phyloP scores from a whole-genome alignment of 1,140 invertebrate genomes.

The Lanistes nyassanus region DNA sequence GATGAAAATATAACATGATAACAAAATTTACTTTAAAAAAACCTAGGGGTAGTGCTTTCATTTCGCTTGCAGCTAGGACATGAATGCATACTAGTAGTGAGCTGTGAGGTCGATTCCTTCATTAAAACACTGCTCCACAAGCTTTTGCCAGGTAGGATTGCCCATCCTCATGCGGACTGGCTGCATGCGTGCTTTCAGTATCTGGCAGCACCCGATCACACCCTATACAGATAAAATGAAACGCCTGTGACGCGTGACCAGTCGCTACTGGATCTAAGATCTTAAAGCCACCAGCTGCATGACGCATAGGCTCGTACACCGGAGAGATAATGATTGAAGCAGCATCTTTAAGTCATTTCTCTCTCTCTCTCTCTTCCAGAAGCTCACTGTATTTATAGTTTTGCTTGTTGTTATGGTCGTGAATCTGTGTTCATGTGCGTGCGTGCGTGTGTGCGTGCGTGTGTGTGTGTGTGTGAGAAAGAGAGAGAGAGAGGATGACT shows the following conservation, averaged over 20 bases:
- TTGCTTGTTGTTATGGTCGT: background rate
- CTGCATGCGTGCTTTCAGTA: slow-evolving; percentile 35
- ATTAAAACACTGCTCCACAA: slow-evolving; percentile 37
- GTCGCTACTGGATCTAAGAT: background rate
- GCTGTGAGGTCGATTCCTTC: slow-evolving; percentile 40
- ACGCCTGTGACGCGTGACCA: background rate
- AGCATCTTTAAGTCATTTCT: background rate
- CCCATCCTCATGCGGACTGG: slow-evolving; percentile 38
- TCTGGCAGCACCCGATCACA: slow-evolving; percentile 47
- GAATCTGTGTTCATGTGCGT: background rate
- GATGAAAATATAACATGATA: no score
- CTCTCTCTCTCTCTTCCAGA: background rate
- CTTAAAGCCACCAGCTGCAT: background rate
- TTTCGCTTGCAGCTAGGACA: background rate
- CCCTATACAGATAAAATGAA: slow-evolving; percentile 31
- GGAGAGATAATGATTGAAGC: background rate
- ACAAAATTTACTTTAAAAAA: no score
- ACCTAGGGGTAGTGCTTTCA: background rate
- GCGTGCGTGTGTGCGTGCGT: background rate
- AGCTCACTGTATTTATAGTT: background rate
- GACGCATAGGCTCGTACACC: background rate
- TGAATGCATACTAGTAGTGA: slow-evolving; percentile 35
- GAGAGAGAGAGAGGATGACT: no score
- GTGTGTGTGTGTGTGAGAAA: slow-evolving; percentile 10
- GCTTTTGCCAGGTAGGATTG: slow-evolving; percentile 46